A percentile compares a stretch with the other conserved stretches of the same genome.
Evolutionary conservation across 2,888 invertebrate genomes (phyloP).

Genomic region (Petrophora chlorosata): DNA sequence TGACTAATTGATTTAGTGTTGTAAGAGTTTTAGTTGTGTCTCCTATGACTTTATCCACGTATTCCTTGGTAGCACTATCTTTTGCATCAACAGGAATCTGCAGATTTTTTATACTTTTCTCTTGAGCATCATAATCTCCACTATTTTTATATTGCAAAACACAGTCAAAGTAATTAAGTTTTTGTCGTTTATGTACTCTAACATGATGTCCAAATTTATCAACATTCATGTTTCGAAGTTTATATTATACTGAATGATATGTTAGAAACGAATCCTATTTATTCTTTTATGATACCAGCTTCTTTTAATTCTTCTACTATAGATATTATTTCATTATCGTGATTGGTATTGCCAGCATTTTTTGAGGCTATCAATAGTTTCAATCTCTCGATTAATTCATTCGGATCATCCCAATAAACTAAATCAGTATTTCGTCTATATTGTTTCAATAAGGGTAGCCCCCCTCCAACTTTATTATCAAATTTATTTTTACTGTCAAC

Average conservation of each 20-base stretch:
- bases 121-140: neutral
- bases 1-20: neutral
- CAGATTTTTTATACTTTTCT: neutral
- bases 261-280: neutral
- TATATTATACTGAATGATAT: neutral
- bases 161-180: neutral
- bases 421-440: constrained; percentile 25
- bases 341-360: constrained; percentile 34
- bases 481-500: neutral
- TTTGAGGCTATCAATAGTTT: constrained; percentile 33
- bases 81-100: neutral
- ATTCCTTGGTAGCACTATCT: neutral
- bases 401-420: constrained; percentile 39
- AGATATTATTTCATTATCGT: constrained; percentile 21
- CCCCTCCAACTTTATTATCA: neutral
- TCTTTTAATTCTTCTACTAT: constrained; percentile 4
- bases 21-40: neutral
- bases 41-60: neutral
- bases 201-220: neutral
- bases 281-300: constrained; percentile 1
- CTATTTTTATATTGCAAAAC: neutral
- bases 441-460: neutral
- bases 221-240: constrained; percentile 1
- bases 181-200: neutral
- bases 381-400: constrained; percentile 35